Evolutionary conservation across 2,888 invertebrate species (phyloP), one percentile per base, ranked within the genome.

Genomic region (Cerastoderma edule): DNA sequence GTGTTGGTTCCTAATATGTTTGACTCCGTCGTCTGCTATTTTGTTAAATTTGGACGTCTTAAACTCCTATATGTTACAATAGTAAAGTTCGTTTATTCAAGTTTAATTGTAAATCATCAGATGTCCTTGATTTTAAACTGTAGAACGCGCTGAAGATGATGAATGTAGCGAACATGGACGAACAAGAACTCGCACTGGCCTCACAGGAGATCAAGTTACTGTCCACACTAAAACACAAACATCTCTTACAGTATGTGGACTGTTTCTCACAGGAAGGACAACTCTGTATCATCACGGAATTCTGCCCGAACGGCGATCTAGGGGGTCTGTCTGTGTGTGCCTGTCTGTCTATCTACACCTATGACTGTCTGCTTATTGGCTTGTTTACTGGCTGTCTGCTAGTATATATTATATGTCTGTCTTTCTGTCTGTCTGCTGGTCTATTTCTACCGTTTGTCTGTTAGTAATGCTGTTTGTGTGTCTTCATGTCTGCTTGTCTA

Each of bases 271-370:
- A 78, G 10, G 87, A 89, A 28, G 90, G 90, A 0, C 86, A 83
- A 53, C 84, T 93, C 0, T 91, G 89, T 82, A 93, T 93, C 69
- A 91, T 91, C 27, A 93, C 93, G 89, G 91, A 91, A 46, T 93
- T 89, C 84, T 93, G 93, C 87, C 93, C 92, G 50, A 91, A 91
- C 19, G 93, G 93, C 13, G 93, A 93, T 78, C 84, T 93, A 30
- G 75, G 78, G 44, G 74, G 83, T 71, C 24, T 44, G 56, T 56
- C 32, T 10, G 13, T 44, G 44, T 10, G 44, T 13, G 44, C 19
- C 44, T 16, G 19, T 10, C 19, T 44, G 10, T 44, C 10, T 44
- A 44, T 16, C 19, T 16, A 13, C 10, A 44, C 44, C 13, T 53
- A 10, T 16, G 13, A 4, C 28, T 24, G 27, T 56, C 19, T 56